Base-by-base conservation (phyloP, 2,888 invertebrate genomes). In the Thecophora atra region DNA sequence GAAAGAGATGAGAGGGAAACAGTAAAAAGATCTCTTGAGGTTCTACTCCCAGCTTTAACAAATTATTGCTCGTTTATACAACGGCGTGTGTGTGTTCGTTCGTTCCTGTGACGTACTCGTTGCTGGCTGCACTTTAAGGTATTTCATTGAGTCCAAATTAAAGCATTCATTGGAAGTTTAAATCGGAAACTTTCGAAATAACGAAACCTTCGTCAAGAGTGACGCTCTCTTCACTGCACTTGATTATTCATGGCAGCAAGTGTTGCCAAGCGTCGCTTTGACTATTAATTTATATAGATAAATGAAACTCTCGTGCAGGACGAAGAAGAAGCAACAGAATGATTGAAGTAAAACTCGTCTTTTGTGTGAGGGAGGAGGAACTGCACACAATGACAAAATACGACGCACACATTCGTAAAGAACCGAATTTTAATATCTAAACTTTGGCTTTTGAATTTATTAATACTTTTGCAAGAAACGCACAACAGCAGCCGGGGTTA, bases 211-310 rank as follows among this genome's bases (percentile, higher is more conserved):
- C 47, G n/a, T 47, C 47, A 47, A 47, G 17, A 17, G 47, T 17
- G 5, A 1, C 8, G 13, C 47, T 17, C 47, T 5, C 47, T n/a
- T n/a, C 17, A n/a, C 1, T n/a, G 47, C 47, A n/a, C 17, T 11
- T 58, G 58, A 28, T 58, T 28, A 58, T 24, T 58, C 58, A 58
- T 58, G 58, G 28, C 24, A 58, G 28, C 24, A 58, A 58, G 28
- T 58, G 58, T 26, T 58, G 58, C 24, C 26, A 58, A 58, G 17
- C 58, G 28, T 28, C 26, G 58, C 24, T 15, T 58, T 26, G 7
- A 8, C 24, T 26, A 28, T 58, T 58, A 28, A 28, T 58, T 58
- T 26, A 58, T 28, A 58, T 58, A 58, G 28, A 58, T 58, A 28
- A 58, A 28, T 28, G 24, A 58, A 13, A 13, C 28, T 58, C 24